These are phyloP conservation scores for Chionomys nivalis DNA, from an alignment of 2,113 vertebrate genomes.

Conservation along the genomic window DNA sequence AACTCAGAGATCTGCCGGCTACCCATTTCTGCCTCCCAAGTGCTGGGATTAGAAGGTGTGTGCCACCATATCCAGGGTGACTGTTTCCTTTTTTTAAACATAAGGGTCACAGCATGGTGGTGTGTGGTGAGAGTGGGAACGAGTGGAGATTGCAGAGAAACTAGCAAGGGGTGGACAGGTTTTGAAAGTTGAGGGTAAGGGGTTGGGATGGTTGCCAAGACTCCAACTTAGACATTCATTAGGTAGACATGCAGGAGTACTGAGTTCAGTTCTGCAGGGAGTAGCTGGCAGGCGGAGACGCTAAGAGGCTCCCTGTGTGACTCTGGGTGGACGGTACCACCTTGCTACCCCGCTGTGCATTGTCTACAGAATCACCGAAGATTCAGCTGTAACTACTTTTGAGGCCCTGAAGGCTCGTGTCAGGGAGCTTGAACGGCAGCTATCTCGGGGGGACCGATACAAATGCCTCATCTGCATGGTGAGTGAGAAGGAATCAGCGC, in stretches of 20 bases:
- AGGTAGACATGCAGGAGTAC: neutral
- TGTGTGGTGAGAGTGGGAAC: neutral
- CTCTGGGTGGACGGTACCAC: neutral
- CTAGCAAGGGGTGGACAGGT: neutral
- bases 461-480: constrained; percentile 99
- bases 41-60: neutral
- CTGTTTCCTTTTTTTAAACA: neutral
- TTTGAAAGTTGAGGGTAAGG: neutral
- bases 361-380: constrained; percentile 95
- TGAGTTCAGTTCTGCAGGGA: neutral
- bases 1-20: neutral
- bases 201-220: neutral
- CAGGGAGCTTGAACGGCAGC: constrained; percentile 98
- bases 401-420: constrained; percentile 99
- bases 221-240: neutral
- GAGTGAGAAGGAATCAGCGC: constrained; percentile 80
- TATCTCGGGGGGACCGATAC: constrained; percentile 98
- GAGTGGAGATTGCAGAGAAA: neutral
- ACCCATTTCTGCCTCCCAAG: neutral
- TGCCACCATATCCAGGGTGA: neutral
- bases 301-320: neutral
- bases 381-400: constrained; percentile 97
- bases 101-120: neutral
- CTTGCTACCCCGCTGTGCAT: neutral
- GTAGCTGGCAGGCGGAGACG: neutral